These are phyloP conservation scores for Nephrotoma flavescens DNA, from an alignment of 2,888 invertebrate genomes.

Conservation along the genomic window DNA sequence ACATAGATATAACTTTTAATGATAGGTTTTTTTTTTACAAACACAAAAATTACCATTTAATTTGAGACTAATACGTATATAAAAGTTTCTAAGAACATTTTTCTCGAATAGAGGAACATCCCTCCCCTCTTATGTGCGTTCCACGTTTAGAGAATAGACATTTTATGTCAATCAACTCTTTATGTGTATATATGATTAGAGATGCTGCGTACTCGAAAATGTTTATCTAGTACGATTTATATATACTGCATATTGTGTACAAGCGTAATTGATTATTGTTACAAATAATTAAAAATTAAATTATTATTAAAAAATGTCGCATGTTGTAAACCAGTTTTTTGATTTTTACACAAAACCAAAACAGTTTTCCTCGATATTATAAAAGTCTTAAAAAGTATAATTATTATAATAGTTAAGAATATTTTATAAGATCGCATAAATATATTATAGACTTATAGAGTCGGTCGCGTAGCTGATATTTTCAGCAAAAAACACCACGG, in stretches of 20 bases:
- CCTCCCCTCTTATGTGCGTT: background rate
- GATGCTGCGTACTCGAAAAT: background rate
- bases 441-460: background rate
- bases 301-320: background rate
- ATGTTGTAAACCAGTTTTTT: slow-evolving; percentile 1
- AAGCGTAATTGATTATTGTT: background rate
- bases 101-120: background rate
- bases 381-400: background rate
- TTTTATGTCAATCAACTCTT: background rate
- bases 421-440: background rate
- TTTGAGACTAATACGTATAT: background rate
- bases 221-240: background rate
- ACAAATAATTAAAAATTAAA: background rate
- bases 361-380: background rate
- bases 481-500: background rate
- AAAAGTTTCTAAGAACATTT: background rate
- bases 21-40: background rate
- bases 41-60: background rate
- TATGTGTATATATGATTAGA: background rate
- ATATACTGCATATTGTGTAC: background rate
- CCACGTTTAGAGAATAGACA: background rate
- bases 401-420: background rate
- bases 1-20: background rate
- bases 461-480: background rate
- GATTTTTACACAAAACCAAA: background rate